phyloP scores from a whole-genome alignment of 2,113 vertebrate genomes.

The Emydocephalus ijimae region DNA sequence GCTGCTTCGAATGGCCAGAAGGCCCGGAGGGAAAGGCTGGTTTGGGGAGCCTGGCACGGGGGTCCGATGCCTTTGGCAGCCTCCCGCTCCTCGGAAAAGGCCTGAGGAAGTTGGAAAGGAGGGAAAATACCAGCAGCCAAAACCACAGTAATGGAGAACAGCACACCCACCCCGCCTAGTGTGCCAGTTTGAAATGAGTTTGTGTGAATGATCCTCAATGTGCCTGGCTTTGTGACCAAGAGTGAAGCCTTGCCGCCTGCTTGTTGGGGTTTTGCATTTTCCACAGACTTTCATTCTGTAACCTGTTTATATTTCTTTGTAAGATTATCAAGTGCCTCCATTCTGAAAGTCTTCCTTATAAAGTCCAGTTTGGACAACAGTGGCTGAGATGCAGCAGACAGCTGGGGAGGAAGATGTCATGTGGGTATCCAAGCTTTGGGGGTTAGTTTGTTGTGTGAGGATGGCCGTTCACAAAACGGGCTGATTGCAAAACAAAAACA shows the following conservation, averaged over 20 bases:
- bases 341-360: neutral
- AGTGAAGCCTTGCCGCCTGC: neutral
- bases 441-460: neutral
- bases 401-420: neutral
- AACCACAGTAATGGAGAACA: neutral
- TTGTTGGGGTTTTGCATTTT: neutral
- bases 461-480: neutral
- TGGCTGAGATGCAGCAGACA: neutral
- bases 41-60: neutral
- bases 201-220: neutral
- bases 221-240: neutral
- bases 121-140: neutral
- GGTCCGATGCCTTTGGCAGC: neutral
- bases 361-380: neutral
- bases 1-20: neutral
- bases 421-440: neutral
- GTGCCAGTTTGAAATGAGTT: neutral
- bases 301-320: neutral
- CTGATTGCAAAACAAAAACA: neutral
- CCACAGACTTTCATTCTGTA: neutral
- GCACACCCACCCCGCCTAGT: fast-evolving
- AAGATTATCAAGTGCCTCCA: neutral
- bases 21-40: neutral
- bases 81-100: neutral
- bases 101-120: neutral